Base-by-base conservation (phyloP, 2,113 vertebrate species). In the Silurus meridionalis region DNA sequence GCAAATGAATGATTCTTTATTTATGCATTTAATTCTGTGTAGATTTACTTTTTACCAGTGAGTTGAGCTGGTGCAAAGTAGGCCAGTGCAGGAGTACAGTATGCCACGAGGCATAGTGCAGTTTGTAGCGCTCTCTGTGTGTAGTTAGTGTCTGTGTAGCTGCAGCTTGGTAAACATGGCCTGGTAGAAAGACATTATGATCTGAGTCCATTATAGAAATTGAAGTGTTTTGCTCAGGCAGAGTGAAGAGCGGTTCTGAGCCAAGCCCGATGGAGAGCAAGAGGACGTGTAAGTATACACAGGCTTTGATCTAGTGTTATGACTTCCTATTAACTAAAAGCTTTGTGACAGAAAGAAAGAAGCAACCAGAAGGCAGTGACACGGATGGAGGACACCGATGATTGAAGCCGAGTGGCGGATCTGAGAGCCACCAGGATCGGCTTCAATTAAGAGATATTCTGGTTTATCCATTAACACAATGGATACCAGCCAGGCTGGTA, bases 171-270 rank as follows among this genome's bases (percentile, higher is more conserved):
- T 83, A 88, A 83, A 82, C 80, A 64, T 75, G 71, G 80, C 48
- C 57, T 82, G 60, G 72, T 86, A 72, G 53, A 83, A 85, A 82
- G 82, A 75, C 85, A 88, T 90, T 87, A 88, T 87, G 78, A 85
- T 83, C 71, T n/a, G 63, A 74, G 64, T 52, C 57, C 87, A 91
- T 91, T 91, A 89, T 85, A 86, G 74, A 88, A 89, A 89, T 91
- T 90, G 84, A 86, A 90, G 86, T 87, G 84, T 89, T 89, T 57
- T 83, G 89, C 85, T 69, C 80, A 75, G 83, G 78, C 5, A 66
- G 46, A 21, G 37, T 25, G 80, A 78, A 86, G 37, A 55, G 78
- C 23, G 46, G 64, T 77, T 82, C 80, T 60, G 86, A 84, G 75
- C 69, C n/a, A n/a, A 64, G 57, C 57, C 80, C 72, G 90, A 91